Conservation (phyloP, 2,888 invertebrate genomes). For the Pomacea canaliculata region DNA sequence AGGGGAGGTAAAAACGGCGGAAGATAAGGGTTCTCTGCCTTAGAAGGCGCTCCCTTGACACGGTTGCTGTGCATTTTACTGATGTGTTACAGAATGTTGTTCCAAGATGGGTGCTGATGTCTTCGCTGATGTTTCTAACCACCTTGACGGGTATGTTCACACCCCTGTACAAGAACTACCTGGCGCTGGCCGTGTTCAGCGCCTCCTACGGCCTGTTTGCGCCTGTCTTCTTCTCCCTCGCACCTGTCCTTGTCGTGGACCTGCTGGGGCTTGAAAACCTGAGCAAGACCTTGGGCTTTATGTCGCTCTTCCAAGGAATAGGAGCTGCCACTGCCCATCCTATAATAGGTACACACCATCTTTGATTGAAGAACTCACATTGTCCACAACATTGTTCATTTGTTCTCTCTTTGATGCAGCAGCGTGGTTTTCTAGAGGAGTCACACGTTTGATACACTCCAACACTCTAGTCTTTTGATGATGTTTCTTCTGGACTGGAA, state of each 20-base stretch:
- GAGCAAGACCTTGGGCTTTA: slow-evolving; percentile 10
- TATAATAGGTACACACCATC: neutral
- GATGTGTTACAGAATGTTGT: slow-evolving; percentile 3
- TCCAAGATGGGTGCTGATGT: slow-evolving; percentile 1
- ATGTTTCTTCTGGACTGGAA: too few relatives aligned
- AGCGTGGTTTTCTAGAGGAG: too few relatives aligned
- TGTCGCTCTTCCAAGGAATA: slow-evolving; percentile 4
- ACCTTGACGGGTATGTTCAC: slow-evolving; percentile 8
- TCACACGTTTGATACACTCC: too few relatives aligned
- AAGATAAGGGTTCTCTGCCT: too few relatives aligned
- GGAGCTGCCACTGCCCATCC: neutral
- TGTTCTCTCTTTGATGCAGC: too few relatives aligned
- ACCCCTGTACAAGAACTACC: slow-evolving; percentile 1
- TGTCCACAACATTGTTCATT: too few relatives aligned
- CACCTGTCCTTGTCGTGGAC: slow-evolving; percentile 77
- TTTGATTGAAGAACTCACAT: too few relatives aligned
- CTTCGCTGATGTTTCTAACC: neutral
- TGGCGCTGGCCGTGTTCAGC: slow-evolving; percentile 6
- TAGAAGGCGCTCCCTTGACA: too few relatives aligned
- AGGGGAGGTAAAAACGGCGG: too few relatives aligned
- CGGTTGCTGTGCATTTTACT: neutral
- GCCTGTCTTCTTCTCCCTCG: slow-evolving; percentile 14
- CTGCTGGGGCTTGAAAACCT: slow-evolving; percentile 12
- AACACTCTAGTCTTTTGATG: too few relatives aligned
- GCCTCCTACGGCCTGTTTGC: slow-evolving; percentile 6